Evolutionary conservation across 2,888 invertebrate genomes (phyloP).

Genomic region (Eulithis prunata): DNA sequence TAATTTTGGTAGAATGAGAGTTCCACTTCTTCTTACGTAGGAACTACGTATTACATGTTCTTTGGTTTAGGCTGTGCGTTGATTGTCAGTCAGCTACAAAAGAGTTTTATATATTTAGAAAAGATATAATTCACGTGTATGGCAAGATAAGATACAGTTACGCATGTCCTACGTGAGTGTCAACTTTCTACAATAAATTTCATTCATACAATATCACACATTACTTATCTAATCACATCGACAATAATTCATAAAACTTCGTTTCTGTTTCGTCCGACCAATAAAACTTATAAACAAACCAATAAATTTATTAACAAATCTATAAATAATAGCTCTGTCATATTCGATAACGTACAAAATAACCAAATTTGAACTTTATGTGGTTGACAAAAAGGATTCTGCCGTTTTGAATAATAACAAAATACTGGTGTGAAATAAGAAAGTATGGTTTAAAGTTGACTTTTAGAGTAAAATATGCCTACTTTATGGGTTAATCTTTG

Average conservation of each 20-base stretch:
- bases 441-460: slow-evolving; percentile 48
- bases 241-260: slow-evolving; percentile 50
- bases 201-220: slow-evolving; percentile 54
- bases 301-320: slow-evolving; percentile 79
- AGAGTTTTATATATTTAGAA: too few species aligned
- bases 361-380: slow-evolving; percentile 42
- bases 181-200: slow-evolving; percentile 56
- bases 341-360: slow-evolving; percentile 28
- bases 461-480: slow-evolving; percentile 29
- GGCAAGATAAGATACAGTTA: slow-evolving; percentile 19
- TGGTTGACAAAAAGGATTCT: not conserved
- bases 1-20: too few species aligned
- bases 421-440: slow-evolving; percentile 72
- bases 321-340: slow-evolving; percentile 64
- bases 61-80: too few species aligned
- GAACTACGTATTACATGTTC: too few species aligned
- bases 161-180: slow-evolving; percentile 19
- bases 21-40: too few species aligned
- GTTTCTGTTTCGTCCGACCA: slow-evolving; percentile 60
- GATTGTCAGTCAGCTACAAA: too few species aligned
- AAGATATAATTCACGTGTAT: slow-evolving; percentile 4
- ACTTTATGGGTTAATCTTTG: slow-evolving; percentile 11
- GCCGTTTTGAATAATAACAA: slow-evolving; percentile 45
- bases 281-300: slow-evolving; percentile 65
- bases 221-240: slow-evolving; percentile 56